phyloP scores from a whole-genome alignment of 2,113 vertebrate genomes.

The Vulpes lagopus region DNA sequence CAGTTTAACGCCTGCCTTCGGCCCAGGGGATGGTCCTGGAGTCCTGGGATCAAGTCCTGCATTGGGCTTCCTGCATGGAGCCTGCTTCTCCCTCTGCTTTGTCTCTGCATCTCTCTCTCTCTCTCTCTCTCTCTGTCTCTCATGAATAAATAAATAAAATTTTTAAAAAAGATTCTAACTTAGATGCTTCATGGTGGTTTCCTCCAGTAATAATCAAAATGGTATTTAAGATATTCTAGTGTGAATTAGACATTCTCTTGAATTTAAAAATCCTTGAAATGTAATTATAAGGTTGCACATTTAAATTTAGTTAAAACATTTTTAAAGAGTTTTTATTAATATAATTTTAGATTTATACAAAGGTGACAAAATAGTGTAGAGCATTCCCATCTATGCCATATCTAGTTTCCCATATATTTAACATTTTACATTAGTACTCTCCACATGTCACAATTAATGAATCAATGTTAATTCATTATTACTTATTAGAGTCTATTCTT shows the following conservation, averaged over 20 bases:
- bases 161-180: not conserved
- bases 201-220: not conserved
- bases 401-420: not conserved
- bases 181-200: not conserved
- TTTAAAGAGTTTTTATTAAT: not conserved
- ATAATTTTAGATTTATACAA: not conserved
- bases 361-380: not conserved
- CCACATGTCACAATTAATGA: not conserved
- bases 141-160: too few relatives aligned
- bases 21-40: too few relatives aligned
- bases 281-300: not conserved
- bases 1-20: too few relatives aligned
- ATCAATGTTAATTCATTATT: not conserved
- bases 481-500: not conserved
- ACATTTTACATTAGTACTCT: not conserved
- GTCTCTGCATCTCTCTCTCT: too few relatives aligned
- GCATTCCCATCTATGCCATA: not conserved
- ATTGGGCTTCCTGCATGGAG: too few relatives aligned
- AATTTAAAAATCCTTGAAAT: not conserved
- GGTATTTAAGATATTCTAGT: not conserved
- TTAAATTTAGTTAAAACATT: not conserved
- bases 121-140: too few relatives aligned
- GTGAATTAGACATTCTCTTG: not conserved
- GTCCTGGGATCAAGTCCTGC: too few relatives aligned
- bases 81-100: too few relatives aligned